Percentiles rank a stretch among this genome's conserved stretches.
Evolutionary conservation across 2,888 invertebrate genomes (phyloP).

Genomic region (Orchestes rusci): DNA sequence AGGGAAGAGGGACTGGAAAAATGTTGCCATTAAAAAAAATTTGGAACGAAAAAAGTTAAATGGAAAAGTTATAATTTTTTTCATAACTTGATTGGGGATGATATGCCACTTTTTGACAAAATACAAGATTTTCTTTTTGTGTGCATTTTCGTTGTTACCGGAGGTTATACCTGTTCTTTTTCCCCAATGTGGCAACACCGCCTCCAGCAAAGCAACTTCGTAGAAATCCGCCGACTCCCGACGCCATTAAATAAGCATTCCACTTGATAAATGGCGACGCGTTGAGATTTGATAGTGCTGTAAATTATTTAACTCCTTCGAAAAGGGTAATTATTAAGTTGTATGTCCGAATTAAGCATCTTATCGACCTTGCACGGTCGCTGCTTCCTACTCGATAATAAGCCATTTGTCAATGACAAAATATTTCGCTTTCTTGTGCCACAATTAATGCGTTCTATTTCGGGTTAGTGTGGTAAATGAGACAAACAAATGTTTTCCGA

Average conservation of each 20-base stretch:
- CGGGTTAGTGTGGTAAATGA: slow-evolving; percentile 19
- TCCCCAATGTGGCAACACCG: slow-evolving; percentile 14
- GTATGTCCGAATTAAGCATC: slow-evolving; percentile 21
- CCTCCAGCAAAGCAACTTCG: slow-evolving; percentile 29
- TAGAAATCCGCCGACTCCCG: slow-evolving; percentile 40
- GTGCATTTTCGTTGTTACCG: too few relatives aligned
- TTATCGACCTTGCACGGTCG: slow-evolving; percentile 14
- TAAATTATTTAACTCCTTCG: slow-evolving; percentile 47
- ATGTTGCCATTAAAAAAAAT: not conserved
- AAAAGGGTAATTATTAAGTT: slow-evolving; percentile 42
- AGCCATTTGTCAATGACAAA: slow-evolving; percentile 21
- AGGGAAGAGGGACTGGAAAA: too few relatives aligned
- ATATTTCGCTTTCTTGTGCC: slow-evolving; percentile 17
- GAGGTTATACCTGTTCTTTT: too few relatives aligned
- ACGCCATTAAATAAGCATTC: slow-evolving; percentile 46
- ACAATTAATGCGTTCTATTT: slow-evolving; percentile 21
- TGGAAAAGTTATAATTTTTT: not conserved
- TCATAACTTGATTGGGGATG: not conserved
- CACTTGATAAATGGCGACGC: slow-evolving; percentile 47
- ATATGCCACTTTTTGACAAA: not conserved
- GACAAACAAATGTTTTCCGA: slow-evolving; percentile 15
- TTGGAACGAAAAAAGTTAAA: not conserved
- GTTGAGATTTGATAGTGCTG: slow-evolving; percentile 47
- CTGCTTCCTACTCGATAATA: slow-evolving; percentile 23
- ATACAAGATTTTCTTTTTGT: too few relatives aligned